Conservation (phyloP, 2,113 vertebrate species). For the Ifrita kowaldi region DNA sequence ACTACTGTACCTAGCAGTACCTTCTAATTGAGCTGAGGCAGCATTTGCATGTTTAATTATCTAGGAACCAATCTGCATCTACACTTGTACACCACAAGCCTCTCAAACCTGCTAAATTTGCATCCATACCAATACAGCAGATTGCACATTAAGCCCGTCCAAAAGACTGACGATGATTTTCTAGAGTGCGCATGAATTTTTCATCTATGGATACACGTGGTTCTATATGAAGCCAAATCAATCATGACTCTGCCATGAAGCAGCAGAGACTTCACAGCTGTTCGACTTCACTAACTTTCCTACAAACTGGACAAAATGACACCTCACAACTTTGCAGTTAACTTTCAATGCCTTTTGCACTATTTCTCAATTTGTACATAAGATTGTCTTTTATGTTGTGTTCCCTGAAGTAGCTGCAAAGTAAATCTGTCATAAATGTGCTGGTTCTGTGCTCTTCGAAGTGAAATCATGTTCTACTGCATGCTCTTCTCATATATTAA, state of each 20-base stretch:
- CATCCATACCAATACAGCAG: not conserved
- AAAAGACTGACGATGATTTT: not conserved
- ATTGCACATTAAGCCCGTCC: not conserved
- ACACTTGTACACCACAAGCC: not conserved
- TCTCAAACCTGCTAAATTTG: not conserved
- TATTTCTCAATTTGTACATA: fast-evolving
- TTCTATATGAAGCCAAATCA: not conserved
- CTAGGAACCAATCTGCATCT: not conserved
- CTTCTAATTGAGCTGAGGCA: not conserved
- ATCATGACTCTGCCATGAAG: not conserved
- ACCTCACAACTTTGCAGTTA: not conserved
- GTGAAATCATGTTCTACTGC: not conserved
- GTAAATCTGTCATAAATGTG: not conserved
- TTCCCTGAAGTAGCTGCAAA: not conserved
- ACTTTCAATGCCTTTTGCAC: not conserved
- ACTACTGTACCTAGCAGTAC: not conserved
- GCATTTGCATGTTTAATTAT: not conserved
- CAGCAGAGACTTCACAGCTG: not conserved
- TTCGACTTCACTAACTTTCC: not conserved
- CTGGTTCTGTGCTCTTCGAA: not conserved
- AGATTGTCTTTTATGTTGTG: not conserved
- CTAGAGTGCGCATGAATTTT: not conserved
- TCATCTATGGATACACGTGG: not conserved
- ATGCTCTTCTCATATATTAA: not conserved
- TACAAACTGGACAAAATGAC: not conserved